Evolutionary conservation across 2,797 vertebrate genomes (phyloP).

Genomic region (Odontamblyopus lacepedii): DNA sequence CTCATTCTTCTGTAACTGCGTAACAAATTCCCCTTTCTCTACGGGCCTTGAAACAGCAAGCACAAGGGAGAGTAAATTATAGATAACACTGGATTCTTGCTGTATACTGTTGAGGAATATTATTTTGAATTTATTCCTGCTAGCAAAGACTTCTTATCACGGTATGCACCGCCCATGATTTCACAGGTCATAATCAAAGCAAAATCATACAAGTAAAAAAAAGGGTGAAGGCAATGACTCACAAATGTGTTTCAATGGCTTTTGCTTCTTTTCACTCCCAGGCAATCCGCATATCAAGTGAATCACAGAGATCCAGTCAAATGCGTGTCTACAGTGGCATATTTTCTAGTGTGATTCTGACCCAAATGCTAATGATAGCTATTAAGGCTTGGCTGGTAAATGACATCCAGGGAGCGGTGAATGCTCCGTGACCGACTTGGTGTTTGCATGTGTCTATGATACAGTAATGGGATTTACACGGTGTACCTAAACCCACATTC

Average conservation of each 20-base stretch:
- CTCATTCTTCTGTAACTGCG: slow-evolving; percentile 58
- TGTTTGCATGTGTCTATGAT: slow-evolving; percentile 52
- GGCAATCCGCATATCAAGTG: slow-evolving; percentile 45
- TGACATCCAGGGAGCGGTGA: slow-evolving; percentile 63
- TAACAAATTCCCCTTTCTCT: slow-evolving; percentile 47
- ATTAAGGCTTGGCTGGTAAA: slow-evolving; percentile 66
- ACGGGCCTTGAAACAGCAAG: slow-evolving; percentile 23
- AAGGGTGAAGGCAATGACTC: slow-evolving; percentile 26
- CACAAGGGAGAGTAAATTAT: slow-evolving; percentile 48
- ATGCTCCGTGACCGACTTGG: slow-evolving; percentile 62
- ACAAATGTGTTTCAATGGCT: slow-evolving; percentile 41
- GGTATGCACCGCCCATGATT: slow-evolving; percentile 16
- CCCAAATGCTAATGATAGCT: slow-evolving; percentile 72
- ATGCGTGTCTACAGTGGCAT: slow-evolving; percentile 37
- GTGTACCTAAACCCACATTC: slow-evolving; percentile 75
- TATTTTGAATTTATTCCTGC: slow-evolving; percentile 49
- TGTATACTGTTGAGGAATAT: slow-evolving; percentile 24
- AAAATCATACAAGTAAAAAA: slow-evolving; percentile 31
- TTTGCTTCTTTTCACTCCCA: slow-evolving; percentile 23
- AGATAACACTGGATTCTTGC: slow-evolving; percentile 47
- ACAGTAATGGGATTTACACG: slow-evolving; percentile 75
- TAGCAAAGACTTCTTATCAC: slow-evolving; percentile 38
- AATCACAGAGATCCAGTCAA: slow-evolving; percentile 53
- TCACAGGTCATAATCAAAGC: slow-evolving; percentile 41
- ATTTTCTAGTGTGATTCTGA: slow-evolving; percentile 60